A percentile compares a stretch with the other conserved stretches of the same genome.
Conservation (phyloP, 2,113 vertebrate genomes). For the Halichoeres trimaculatus region DNA sequence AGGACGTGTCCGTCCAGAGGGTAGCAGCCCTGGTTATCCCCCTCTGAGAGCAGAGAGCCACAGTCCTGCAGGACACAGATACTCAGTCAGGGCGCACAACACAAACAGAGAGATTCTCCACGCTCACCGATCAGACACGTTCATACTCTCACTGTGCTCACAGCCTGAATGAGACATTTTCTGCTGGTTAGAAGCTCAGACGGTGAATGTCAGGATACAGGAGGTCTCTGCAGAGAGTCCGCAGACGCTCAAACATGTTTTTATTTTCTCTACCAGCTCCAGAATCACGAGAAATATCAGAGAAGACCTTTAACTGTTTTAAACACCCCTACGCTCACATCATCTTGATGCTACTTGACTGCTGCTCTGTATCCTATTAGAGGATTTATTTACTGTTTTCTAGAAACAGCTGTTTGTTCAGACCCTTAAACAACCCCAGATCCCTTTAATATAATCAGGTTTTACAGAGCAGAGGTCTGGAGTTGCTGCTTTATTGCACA, state of each 20-base stretch:
- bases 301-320: too few species aligned
- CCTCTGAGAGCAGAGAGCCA: conserved; percentile 94
- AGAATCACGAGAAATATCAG: conserved; percentile 7
- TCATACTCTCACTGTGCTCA: conserved; percentile 2
- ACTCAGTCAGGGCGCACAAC: neutral
- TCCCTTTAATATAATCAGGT: too few species aligned
- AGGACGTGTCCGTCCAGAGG: conserved; percentile 97
- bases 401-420: too few species aligned
- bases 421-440: too few species aligned
- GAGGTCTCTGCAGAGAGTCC: neutral
- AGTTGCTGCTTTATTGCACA: too few species aligned
- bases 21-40: conserved; percentile 98
- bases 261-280: conserved; percentile 6
- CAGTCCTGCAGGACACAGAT: conserved; percentile 89
- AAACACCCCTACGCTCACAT: too few species aligned
- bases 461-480: too few species aligned
- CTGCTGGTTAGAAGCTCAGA: conserved; percentile 14
- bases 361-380: too few species aligned
- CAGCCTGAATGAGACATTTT: conserved; percentile 20
- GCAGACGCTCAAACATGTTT: neutral
- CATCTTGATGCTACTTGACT: too few species aligned
- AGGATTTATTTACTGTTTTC: too few species aligned
- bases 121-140: conserved; percentile 14
- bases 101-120: conserved; percentile 5
- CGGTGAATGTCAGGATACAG: conserved; percentile 4